These are phyloP conservation scores for Capitulum mitella DNA, from an alignment of 2,888 invertebrate species.

Conservation along the genomic window DNA sequence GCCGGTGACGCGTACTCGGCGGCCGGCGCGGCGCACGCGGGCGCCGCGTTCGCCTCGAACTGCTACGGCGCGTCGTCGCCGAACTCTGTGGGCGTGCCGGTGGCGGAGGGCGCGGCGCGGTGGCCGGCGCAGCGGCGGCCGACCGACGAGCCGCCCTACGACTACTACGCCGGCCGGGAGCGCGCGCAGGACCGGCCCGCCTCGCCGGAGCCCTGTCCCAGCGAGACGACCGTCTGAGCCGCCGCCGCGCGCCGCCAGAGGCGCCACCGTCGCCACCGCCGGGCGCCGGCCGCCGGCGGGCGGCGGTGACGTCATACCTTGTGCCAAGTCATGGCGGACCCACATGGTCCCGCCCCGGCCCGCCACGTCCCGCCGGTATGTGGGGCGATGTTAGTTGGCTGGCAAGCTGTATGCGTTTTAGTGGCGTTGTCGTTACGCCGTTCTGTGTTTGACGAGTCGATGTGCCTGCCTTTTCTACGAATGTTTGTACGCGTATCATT, in stretches of 20 bases:
- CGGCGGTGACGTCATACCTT: too few species aligned
- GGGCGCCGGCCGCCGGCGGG: background rate
- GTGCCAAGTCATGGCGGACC: background rate
- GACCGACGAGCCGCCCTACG: background rate
- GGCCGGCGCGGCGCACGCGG: background rate
- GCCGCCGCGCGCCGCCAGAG: background rate
- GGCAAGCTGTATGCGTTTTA: background rate
- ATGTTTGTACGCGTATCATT: background rate
- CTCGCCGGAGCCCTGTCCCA: background rate
- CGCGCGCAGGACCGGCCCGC: background rate
- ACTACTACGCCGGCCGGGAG: background rate
- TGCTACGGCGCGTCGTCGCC: background rate
- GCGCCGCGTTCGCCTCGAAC: background rate
- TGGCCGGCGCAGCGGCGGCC: background rate
- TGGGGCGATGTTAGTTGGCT: background rate
- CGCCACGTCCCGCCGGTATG: too few species aligned
- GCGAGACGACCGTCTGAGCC: constrained; percentile 10
- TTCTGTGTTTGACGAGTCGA: background rate
- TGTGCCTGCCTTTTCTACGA: background rate
- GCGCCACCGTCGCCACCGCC: background rate
- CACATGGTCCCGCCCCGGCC: background rate
- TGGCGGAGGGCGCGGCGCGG: constrained; percentile 7
- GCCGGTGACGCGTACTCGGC: background rate
- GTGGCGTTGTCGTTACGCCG: too few species aligned
- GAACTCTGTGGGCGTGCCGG: constrained; percentile 19